Evolutionary conservation across 1,140 invertebrate genomes (phyloP), one percentile per base, ranked within the genome.

Genomic region (Dolichoris vasculosae): DNA sequence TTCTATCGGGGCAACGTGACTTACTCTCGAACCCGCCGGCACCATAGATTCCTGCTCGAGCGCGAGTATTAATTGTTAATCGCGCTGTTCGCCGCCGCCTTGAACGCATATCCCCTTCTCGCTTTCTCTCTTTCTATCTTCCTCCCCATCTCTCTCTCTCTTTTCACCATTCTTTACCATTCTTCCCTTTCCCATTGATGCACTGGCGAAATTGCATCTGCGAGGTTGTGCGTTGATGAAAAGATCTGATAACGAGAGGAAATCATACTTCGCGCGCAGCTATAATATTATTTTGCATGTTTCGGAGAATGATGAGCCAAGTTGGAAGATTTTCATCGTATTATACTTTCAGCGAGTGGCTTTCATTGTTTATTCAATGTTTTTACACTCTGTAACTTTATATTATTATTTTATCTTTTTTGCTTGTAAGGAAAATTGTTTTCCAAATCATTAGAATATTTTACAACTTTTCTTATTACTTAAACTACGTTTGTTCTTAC

Each of bases 21-120:
- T 91, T 91, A 91, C 90, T 89, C 89, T 85, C 32, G 43, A 64
- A 84, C 46, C 76, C 79, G 76, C 78, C 78, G 83, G 78, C 78
- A 78, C 78, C 85, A 85, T 75, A 86, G 35, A 83, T 79, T 77
- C 88, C 69, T 76, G 38, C 80, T 59, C 55, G 84, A 77, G 87
- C 86, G 83, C 83, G 87, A 88, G 88, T 89, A 90, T 91, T 91
- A 89, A 92, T 91, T 90, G 88, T 90, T 91, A 91, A 92, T 91
- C 88, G 87, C 55, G 64, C 75, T 43, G 17, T 55, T n/a, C 32
- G 48, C 30, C 48, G 78, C 30, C 67, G 30, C 38, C 71, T 35
- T 51, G 30, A 46, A 64, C 81, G 46, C 48, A 35, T 38, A 38
- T 23, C 75, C 23, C 75, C 48, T 17, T n/a, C 71, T 69, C 64